Percentiles rank a stretch among this genome's conserved stretches.
Evolutionary conservation across 37 sponge, comb jelly and placozoan genomes (phyloP).

Genomic region (Agelas oroides): DNA sequence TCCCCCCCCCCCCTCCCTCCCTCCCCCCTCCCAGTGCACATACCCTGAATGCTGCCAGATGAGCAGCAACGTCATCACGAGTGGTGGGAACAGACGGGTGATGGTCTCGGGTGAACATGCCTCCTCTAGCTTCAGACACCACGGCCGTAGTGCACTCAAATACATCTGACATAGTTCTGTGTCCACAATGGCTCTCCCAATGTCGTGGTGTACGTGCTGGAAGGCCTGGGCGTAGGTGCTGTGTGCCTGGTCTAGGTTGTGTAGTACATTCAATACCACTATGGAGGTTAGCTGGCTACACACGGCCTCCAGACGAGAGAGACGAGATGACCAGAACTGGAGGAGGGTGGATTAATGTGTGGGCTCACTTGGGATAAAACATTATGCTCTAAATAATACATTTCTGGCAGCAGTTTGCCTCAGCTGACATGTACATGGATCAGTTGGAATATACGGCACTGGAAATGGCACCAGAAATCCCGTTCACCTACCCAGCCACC

Average conservation of each 20-base stretch:
- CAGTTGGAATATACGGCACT: too few relatives aligned
- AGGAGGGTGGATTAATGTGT: too few relatives aligned
- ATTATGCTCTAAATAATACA: background rate
- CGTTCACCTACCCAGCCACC: too few relatives aligned
- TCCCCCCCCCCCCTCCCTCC: too few relatives aligned
- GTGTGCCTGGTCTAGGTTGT: constrained; percentile 67
- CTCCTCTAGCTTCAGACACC: constrained; percentile 57
- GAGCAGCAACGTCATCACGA: constrained; percentile 67
- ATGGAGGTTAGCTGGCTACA: constrained; percentile 71
- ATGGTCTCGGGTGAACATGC: constrained; percentile 38
- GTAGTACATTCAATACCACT: constrained; percentile 72
- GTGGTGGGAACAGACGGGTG: constrained; percentile 64
- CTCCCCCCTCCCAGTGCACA: constrained; percentile 4
- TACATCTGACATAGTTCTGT: constrained; percentile 65
- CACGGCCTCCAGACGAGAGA: constrained; percentile 57
- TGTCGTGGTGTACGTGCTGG: constrained; percentile 69
- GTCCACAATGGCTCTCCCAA: constrained; percentile 71
- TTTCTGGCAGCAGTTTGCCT: background rate
- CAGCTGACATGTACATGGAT: too few relatives aligned
- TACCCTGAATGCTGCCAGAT: constrained; percentile 82
- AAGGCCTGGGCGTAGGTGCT: constrained; percentile 82
- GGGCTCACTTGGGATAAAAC: too few relatives aligned
- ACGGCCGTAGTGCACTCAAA: constrained; percentile 79
- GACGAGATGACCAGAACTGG: constrained; percentile 79
- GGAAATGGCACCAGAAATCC: too few relatives aligned